A percentile compares a stretch with the other conserved stretches of the same genome.
Conservation (phyloP, 2,113 vertebrate species). For the Miniopterus natalensis region DNA sequence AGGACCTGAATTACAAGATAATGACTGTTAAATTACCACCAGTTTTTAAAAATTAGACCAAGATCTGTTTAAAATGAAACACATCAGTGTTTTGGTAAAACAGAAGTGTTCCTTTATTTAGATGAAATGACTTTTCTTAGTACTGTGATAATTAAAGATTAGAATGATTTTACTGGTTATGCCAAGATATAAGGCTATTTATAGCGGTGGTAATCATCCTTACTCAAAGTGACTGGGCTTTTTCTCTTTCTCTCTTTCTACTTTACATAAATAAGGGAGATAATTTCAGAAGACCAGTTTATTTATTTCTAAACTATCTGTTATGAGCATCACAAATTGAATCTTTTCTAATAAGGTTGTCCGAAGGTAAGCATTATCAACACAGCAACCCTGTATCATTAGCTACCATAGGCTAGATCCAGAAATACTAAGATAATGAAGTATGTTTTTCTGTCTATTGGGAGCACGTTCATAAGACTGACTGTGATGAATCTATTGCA, state of each 20-base stretch:
- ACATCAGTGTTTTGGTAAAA: slow-evolving; percentile 19
- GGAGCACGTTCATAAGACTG: neutral
- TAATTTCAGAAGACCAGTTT: neutral
- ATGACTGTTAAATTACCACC: neutral
- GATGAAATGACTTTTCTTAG: slow-evolving; percentile 31
- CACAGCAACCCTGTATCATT: neutral
- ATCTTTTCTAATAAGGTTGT: neutral
- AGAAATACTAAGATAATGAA: neutral
- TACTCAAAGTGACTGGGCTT: neutral
- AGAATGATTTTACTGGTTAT: slow-evolving; percentile 29
- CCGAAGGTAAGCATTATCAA: neutral
- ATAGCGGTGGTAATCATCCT: neutral
- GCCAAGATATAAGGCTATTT: slow-evolving; percentile 12
- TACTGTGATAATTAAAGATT: neutral
- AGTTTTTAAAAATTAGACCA: slow-evolving; percentile 34
- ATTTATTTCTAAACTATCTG: slow-evolving; percentile 41
- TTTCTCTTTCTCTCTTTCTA: neutral
- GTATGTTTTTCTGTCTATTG: neutral
- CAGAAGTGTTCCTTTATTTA: slow-evolving; percentile 45
- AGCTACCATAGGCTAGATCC: neutral
- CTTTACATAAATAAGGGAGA: neutral
- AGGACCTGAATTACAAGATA: neutral
- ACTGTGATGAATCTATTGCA: neutral
- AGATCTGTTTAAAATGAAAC: slow-evolving; percentile 29
- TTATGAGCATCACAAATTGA: neutral